Conservation (phyloP, 2,888 invertebrate genomes). For the Hyppa rectilinea region DNA sequence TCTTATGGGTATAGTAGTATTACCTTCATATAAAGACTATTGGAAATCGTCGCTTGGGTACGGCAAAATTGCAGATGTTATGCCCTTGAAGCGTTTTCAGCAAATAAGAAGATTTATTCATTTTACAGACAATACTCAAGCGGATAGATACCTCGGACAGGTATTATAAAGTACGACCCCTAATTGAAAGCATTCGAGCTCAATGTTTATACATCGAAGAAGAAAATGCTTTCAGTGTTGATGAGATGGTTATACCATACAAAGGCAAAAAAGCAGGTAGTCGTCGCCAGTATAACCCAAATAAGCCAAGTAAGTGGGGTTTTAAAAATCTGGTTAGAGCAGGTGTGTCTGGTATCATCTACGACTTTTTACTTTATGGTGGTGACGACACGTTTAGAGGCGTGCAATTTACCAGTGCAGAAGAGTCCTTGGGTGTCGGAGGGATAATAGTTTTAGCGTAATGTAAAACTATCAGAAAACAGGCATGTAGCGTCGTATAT, state of each 20-base stretch:
- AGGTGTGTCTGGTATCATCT: conserved; percentile 69
- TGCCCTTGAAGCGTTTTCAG: neutral
- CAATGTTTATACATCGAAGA: neutral
- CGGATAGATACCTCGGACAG: neutral
- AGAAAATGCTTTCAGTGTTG: neutral
- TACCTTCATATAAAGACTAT: no score
- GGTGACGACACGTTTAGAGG: conserved; percentile 64
- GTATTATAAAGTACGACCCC: neutral
- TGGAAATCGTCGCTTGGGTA: no score
- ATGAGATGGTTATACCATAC: conserved; percentile 10
- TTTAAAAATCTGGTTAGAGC: conserved; percentile 70
- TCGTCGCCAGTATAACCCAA: conserved; percentile 70
- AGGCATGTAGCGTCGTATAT: conserved; percentile 23
- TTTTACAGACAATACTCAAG: neutral
- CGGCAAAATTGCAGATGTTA: no score
- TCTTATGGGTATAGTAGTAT: no score
- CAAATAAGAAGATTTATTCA: neutral
- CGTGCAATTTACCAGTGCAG: neutral
- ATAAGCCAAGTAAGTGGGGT: conserved; percentile 74
- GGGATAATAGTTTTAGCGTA: neutral
- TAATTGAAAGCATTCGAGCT: neutral
- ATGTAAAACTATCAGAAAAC: conserved; percentile 1
- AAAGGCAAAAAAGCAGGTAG: conserved; percentile 7
- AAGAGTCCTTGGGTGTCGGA: conserved; percentile 3
- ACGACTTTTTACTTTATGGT: conserved; percentile 66